Percentiles rank a stretch among this genome's conserved stretches.
phyloP scores from a whole-genome alignment of 2,113 vertebrate genomes.

The Acrocephalus kingi region DNA sequence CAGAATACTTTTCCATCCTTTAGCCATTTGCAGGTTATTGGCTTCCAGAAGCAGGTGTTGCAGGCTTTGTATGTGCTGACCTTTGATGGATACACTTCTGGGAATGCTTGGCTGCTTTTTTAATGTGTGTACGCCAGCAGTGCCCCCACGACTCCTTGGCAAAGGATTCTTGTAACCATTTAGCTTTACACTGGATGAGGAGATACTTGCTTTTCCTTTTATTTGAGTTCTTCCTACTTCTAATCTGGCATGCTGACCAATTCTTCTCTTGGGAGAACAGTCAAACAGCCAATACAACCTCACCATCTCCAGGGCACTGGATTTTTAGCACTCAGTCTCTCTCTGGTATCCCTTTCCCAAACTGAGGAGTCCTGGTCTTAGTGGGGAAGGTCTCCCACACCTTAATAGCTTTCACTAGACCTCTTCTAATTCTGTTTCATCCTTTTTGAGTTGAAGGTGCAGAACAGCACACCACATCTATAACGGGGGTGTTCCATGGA shows the following conservation, averaged over 20 bases:
- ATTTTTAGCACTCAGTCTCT: background rate
- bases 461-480: background rate
- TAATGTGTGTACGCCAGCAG: fast-evolving
- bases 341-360: background rate
- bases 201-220: background rate
- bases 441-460: background rate
- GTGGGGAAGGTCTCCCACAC: background rate
- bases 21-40: background rate
- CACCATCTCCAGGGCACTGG: background rate
- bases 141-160: background rate
- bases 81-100: background rate
- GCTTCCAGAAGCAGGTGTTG: background rate
- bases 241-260: background rate
- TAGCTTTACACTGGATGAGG: background rate
- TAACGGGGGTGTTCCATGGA: background rate
- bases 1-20: background rate
- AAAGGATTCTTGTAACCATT: background rate
- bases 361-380: background rate
- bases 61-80: background rate
- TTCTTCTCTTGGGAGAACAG: background rate
- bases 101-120: background rate
- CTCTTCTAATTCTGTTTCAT: background rate
- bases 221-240: background rate
- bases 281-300: background rate
- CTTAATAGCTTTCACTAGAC: background rate